Conservation (phyloP, 1,140 invertebrate genomes). For the Leucophenga varia region DNA sequence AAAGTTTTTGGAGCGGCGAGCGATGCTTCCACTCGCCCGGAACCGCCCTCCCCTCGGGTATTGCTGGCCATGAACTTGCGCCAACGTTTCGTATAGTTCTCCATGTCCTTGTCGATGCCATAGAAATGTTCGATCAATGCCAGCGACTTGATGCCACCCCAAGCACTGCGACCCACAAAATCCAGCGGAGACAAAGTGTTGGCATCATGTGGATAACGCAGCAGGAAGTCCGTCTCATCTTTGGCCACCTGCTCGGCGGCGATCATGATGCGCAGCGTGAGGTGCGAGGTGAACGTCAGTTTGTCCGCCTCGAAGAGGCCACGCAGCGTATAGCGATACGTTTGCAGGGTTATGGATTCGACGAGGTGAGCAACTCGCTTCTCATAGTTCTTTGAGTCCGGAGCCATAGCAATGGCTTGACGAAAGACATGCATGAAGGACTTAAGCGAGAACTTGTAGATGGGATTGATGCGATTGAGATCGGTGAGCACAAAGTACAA, state of each 20-base stretch:
- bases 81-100: conserved; percentile 87
- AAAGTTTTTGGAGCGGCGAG: conserved; percentile 78
- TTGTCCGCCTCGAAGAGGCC: conserved; percentile 92
- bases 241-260: conserved; percentile 67
- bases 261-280: conserved; percentile 73
- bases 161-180: conserved; percentile 76
- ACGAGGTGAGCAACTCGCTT: conserved; percentile 75
- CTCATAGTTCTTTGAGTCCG: conserved; percentile 65
- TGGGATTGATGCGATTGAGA: conserved; percentile 86
- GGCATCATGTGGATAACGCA: conserved; percentile 71
- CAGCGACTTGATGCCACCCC: conserved; percentile 83
- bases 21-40: conserved; percentile 96
- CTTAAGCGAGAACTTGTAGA: conserved; percentile 94
- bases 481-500: conserved; percentile 93
- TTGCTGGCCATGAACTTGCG: conserved; percentile 88
- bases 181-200: conserved; percentile 73
- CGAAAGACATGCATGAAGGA: conserved; percentile 90
- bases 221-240: conserved; percentile 81
- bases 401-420: conserved; percentile 74
- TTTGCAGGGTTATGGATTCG: conserved; percentile 81
- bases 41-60: conserved; percentile 86
- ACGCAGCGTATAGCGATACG: conserved; percentile 83
- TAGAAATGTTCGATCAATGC: conserved; percentile 78
- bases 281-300: conserved; percentile 84
- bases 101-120: conserved; percentile 88